Evolutionary conservation across 1,140 invertebrate genomes (phyloP).

Genomic region (Lanistes nyassanus): DNA sequence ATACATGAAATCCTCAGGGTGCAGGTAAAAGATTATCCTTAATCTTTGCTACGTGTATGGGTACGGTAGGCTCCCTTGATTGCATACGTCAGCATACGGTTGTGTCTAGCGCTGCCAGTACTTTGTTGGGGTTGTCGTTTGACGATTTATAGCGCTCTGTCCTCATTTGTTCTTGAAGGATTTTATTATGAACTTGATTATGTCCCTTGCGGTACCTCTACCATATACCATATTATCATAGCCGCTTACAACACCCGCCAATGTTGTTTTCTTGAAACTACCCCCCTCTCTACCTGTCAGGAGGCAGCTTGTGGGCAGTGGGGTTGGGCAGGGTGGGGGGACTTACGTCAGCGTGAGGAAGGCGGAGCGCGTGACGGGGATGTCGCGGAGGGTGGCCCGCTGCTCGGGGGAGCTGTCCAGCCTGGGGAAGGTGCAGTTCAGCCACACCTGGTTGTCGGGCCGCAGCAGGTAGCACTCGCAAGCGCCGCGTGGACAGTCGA

Average conservation of each 20-base stretch:
- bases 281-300: background rate
- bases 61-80: too few relatives aligned
- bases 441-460: conserved; percentile 8
- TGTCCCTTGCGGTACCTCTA: too few relatives aligned
- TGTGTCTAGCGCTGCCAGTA: too few relatives aligned
- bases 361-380: conserved; percentile 13
- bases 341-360: conserved; percentile 20
- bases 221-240: background rate
- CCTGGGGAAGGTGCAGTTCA: conserved; percentile 15
- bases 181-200: too few relatives aligned
- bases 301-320: background rate
- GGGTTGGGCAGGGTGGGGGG: background rate
- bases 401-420: conserved; percentile 14
- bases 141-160: too few relatives aligned
- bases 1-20: too few relatives aligned
- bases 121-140: too few relatives aligned
- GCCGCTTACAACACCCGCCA: background rate
- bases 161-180: too few relatives aligned
- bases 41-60: too few relatives aligned
- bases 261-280: background rate
- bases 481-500: conserved; percentile 10
- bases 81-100: too few relatives aligned
- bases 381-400: background rate
- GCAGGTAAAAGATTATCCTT: too few relatives aligned
- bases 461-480: conserved; percentile 20